Percentiles rank a stretch among this genome's conserved stretches.
phyloP scores from a whole-genome alignment of 1,140 invertebrate genomes.

The Pseudomyrmex sp. region DNA sequence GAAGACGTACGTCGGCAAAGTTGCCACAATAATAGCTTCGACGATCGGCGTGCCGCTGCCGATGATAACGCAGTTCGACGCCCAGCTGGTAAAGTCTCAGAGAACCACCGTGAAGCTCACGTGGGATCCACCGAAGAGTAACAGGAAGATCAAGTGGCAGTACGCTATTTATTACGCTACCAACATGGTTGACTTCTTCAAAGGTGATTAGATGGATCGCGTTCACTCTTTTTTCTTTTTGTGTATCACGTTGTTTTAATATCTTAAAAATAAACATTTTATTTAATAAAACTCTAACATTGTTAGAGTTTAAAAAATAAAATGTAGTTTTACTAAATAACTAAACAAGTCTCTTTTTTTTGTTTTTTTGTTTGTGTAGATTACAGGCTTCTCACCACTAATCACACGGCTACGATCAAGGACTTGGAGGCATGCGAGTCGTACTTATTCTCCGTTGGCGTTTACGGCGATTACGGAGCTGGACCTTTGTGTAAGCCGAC shows the following conservation, averaged over 20 bases:
- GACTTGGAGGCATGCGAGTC: conserved; percentile 90
- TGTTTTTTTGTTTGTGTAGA: conserved; percentile 35
- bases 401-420: conserved; percentile 86
- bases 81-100: conserved; percentile 85
- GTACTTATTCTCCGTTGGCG: conserved; percentile 90
- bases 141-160: conserved; percentile 85
- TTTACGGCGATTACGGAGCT: conserved; percentile 86
- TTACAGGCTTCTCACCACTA: conserved; percentile 82
- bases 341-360: background rate
- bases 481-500: conserved; percentile 87
- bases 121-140: conserved; percentile 87
- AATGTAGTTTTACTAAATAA: too few relatives aligned
- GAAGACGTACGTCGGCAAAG: conserved; percentile 87
- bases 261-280: background rate
- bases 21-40: conserved; percentile 83
- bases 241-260: background rate
- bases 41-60: conserved; percentile 87
- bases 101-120: conserved; percentile 88
- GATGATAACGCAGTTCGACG: conserved; percentile 83
- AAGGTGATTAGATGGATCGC: conserved; percentile 76
- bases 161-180: conserved; percentile 89
- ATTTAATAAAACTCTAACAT: background rate
- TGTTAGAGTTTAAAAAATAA: too few relatives aligned
- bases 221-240: background rate
- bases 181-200: conserved; percentile 83